These are phyloP conservation scores for Psix sp. DNA, from an alignment of 1,140 invertebrate species.

Conservation along the genomic window DNA sequence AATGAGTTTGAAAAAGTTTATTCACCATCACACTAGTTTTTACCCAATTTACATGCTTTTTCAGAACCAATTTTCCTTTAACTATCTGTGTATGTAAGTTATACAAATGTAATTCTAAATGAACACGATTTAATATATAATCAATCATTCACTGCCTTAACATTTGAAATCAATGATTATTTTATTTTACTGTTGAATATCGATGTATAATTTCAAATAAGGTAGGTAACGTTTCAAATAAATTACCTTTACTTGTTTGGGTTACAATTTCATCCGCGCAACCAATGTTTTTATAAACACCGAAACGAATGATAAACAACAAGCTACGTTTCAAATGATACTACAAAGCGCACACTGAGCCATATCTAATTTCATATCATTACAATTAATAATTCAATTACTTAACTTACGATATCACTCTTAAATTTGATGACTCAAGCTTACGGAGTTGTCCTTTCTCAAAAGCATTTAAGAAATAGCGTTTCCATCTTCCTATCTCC, in stretches of 20 bases:
- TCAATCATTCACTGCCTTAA: no score
- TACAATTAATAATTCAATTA: slow-evolving; percentile 39
- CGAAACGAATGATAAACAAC: slow-evolving; percentile 10
- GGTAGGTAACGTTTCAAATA: no score
- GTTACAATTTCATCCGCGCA: slow-evolving; percentile 20
- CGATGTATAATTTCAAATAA: slow-evolving; percentile 23
- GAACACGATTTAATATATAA: no score
- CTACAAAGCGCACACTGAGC: no score
- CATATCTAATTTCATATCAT: slow-evolving; percentile 30
- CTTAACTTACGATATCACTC: slow-evolving; percentile 41
- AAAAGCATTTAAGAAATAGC: slow-evolving; percentile 40
- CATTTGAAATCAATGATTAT: no score
- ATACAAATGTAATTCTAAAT: no score
- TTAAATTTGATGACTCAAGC: slow-evolving; percentile 15
- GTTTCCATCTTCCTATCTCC: slow-evolving; percentile 13
- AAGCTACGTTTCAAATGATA: slow-evolving; percentile 1
- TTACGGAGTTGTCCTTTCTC: slow-evolving; percentile 12
- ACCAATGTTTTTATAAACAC: slow-evolving; percentile 34
- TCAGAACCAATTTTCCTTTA: background rate
- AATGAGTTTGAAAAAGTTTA: slow-evolving; percentile 8
- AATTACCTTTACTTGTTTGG: slow-evolving; percentile 9
- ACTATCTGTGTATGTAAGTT: no score
- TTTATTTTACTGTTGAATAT: slow-evolving; percentile 1
- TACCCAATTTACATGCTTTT: slow-evolving; percentile 10
- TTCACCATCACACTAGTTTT: no score